These are phyloP conservation scores for Tupaia tana DNA, from an alignment of 2,113 vertebrate genomes.

Conservation along the genomic window DNA sequence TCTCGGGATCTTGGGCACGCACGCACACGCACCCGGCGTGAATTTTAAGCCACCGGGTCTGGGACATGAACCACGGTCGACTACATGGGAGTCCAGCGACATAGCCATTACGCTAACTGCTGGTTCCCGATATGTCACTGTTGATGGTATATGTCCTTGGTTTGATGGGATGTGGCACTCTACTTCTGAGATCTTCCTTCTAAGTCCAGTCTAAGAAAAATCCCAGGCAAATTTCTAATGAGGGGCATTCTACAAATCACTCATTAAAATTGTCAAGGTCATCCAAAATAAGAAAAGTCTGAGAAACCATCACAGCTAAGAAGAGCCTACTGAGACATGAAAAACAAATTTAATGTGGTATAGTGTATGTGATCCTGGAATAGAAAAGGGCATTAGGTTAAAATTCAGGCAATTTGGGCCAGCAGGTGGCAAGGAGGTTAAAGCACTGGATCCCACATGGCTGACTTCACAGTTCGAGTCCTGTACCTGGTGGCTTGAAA, in stretches of 20 bases:
- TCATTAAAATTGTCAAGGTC: neutral
- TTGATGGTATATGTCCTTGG: neutral
- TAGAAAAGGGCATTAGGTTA: neutral
- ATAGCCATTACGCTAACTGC: too few relatives aligned
- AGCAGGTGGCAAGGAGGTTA: too few relatives aligned
- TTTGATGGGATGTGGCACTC: neutral
- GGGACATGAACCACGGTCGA: too few relatives aligned
- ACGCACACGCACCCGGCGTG: too few relatives aligned
- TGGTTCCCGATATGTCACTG: too few relatives aligned
- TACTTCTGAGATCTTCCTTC: neutral
- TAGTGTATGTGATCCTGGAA: neutral
- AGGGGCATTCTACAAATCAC: neutral
- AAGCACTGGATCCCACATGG: too few relatives aligned
- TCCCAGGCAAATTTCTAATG: neutral
- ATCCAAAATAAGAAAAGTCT: neutral
- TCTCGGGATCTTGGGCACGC: too few relatives aligned
- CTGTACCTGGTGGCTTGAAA: too few relatives aligned
- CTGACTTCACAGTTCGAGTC: too few relatives aligned
- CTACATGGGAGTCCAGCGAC: too few relatives aligned
- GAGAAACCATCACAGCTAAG: neutral
- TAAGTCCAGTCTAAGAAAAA: neutral
- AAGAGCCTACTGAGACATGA: neutral
- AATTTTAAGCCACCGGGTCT: too few relatives aligned
- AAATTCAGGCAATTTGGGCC: neutral
- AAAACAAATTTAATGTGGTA: neutral